These are phyloP conservation scores for Tetropium fuscum DNA, from an alignment of 2,888 invertebrate species.

Conservation along the genomic window DNA sequence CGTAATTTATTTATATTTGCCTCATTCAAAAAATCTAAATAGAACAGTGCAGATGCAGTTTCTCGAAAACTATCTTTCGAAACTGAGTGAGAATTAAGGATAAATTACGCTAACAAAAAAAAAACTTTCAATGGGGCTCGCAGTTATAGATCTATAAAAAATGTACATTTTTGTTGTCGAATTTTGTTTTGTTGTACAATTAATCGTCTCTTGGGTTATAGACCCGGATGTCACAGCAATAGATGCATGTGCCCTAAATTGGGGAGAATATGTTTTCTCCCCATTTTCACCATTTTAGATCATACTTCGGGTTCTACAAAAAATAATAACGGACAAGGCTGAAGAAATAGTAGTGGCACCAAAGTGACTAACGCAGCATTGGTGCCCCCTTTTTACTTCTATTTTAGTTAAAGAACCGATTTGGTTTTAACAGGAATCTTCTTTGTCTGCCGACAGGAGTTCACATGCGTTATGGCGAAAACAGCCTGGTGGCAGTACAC, in stretches of 20 bases:
- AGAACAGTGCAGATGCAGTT: no score
- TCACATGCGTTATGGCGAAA: slow-evolving; percentile 3
- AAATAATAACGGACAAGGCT: slow-evolving; percentile 17
- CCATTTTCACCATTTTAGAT: slow-evolving; percentile 20
- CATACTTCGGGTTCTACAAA: slow-evolving; percentile 8
- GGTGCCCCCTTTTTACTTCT: slow-evolving; percentile 6
- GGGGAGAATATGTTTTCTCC: slow-evolving; percentile 11
- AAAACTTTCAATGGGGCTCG: slow-evolving; percentile 4
- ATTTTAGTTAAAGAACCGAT: slow-evolving; percentile 8
- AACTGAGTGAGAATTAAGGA: no score
- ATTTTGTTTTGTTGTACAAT: no score
- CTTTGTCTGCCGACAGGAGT: slow-evolving; percentile 14
- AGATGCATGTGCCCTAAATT: no score
- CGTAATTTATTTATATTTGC: slow-evolving; percentile 9
- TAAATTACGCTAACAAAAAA: no score
- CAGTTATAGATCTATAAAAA: slow-evolving; percentile 16
- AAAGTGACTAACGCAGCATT: slow-evolving; percentile 9
- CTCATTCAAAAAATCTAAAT: no score
- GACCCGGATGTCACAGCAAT: no score
- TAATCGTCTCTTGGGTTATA: slow-evolving; percentile 23
- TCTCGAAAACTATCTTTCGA: no score
- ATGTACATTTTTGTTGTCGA: not conserved
- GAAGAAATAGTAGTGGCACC: slow-evolving; percentile 1
- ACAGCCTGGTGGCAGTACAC: slow-evolving; percentile 11
- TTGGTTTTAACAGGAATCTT: not conserved